Evolutionary conservation across 2,888 invertebrate species (phyloP).

Genomic region (Brachynemurus nebulosus): DNA sequence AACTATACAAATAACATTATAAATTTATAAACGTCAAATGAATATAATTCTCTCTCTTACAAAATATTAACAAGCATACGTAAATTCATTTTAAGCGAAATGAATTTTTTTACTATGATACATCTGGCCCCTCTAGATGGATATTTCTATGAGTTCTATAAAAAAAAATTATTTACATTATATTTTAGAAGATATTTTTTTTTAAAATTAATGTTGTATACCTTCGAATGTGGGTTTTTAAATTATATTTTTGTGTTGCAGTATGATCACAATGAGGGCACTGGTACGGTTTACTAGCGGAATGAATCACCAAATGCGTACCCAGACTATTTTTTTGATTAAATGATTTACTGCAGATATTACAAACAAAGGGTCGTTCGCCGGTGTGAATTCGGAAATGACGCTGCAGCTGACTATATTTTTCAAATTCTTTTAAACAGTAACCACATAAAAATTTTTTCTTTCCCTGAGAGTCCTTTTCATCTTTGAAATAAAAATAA

Average conservation of each 20-base stretch:
- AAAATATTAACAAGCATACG: no score
- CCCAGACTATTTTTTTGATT: slow-evolving; percentile 43
- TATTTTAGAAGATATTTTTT: no score
- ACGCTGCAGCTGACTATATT: slow-evolving; percentile 37
- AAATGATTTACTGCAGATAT: slow-evolving; percentile 41
- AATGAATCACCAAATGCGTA: slow-evolving; percentile 44
- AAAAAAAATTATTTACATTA: no score
- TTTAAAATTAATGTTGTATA: no score
- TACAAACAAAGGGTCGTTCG: slow-evolving; percentile 42
- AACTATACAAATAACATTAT: no score
- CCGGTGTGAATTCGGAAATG: slow-evolving; percentile 43
- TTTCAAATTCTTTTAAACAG: slow-evolving; percentile 37
- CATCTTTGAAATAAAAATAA: no score
- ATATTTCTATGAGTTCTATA: no score
- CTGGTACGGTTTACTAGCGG: slow-evolving; percentile 37
- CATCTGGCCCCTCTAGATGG: no score
- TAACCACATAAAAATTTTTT: slow-evolving; percentile 22
- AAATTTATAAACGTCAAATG: no score
- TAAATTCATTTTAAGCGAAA: no score
- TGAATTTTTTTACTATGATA: no score
- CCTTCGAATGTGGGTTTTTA: slow-evolving; percentile 35
- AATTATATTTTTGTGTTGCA: slow-evolving; percentile 43
- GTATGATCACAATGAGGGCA: slow-evolving; percentile 44
- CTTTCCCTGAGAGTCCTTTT: background rate
- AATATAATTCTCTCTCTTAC: no score